Conservation (phyloP, 2,888 invertebrate genomes). For the Merodon equestris region DNA sequence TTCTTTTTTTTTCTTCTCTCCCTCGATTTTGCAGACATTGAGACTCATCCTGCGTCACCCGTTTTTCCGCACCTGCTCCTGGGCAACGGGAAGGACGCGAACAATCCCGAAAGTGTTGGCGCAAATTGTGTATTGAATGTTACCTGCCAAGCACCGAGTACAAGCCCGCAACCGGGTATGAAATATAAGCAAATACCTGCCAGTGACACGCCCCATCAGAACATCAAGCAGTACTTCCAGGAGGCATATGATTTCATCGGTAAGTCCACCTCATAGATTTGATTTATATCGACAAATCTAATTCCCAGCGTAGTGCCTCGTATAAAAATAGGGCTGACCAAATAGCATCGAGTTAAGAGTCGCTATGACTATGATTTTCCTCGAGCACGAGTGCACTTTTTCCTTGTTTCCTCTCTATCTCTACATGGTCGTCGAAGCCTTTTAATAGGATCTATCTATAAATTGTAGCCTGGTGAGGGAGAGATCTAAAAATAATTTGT, state of each 20-base stretch:
- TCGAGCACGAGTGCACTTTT: too few species aligned
- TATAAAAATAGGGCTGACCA: constrained; percentile 30
- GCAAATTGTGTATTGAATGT: constrained; percentile 90
- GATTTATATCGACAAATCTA: constrained; percentile 34
- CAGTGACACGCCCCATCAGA: constrained; percentile 90
- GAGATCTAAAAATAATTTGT: too few species aligned
- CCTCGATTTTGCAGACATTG: constrained; percentile 81
- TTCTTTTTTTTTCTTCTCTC: constrained; percentile 19
- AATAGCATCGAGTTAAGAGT: constrained; percentile 24
- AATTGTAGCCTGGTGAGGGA: too few species aligned
- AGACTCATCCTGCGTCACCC: constrained; percentile 87
- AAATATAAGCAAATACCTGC: constrained; percentile 89
- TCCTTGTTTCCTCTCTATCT: too few species aligned
- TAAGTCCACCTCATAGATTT: constrained; percentile 79
- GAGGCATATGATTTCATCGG: constrained; percentile 92
- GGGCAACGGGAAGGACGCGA: constrained; percentile 90
- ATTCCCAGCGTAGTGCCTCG: constrained; percentile 52
- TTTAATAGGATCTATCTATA: too few species aligned
- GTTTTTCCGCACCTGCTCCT: constrained; percentile 90
- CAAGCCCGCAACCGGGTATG: constrained; percentile 83
- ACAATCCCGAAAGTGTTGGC: constrained; percentile 85
- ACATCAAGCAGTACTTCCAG: constrained; percentile 92
- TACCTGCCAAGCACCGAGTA: constrained; percentile 85
- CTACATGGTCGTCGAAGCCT: too few species aligned
- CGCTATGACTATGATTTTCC: constrained; percentile 27